A percentile compares a stretch with the other conserved stretches of the same genome.
Conservation (phyloP, 2,888 invertebrate species). For the Cheilosia scutellata region DNA sequence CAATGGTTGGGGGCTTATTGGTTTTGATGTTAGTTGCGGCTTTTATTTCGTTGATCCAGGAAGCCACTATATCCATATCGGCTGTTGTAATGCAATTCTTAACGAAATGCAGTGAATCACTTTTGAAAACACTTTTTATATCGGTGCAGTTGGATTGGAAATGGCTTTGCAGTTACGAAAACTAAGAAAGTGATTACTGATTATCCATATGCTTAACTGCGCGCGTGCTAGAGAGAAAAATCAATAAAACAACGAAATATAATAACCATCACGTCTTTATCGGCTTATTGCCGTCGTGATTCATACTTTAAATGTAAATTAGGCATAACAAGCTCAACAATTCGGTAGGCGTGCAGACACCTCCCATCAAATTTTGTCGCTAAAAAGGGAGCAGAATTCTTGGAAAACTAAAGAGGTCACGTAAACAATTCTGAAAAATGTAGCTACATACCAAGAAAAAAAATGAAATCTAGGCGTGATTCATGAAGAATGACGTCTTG, state of each 20-base stretch:
- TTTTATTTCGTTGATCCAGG: not conserved
- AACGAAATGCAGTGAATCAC: not conserved
- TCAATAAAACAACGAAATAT: too few relatives aligned
- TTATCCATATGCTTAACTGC: too few relatives aligned
- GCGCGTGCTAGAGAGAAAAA: too few relatives aligned
- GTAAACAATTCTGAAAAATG: not conserved
- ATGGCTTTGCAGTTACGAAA: too few relatives aligned
- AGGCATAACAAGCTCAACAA: too few relatives aligned
- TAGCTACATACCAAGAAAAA: not conserved
- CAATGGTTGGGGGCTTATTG: not conserved
- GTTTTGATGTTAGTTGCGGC: not conserved
- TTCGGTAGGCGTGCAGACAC: not conserved
- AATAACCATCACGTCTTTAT: too few relatives aligned
- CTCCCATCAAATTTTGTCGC: not conserved
- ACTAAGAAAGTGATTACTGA: too few relatives aligned
- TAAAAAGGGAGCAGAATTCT: constrained; percentile 4
- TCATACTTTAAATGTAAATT: not conserved
- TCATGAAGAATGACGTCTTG: constrained; percentile 1
- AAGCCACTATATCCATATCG: not conserved
- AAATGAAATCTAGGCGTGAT: not conserved
- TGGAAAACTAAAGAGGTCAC: constrained; percentile 7
- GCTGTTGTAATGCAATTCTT: not conserved
- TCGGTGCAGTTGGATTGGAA: too few relatives aligned
- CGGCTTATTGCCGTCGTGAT: not conserved
- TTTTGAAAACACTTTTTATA: too few relatives aligned